Evolutionary conservation across 2,113 vertebrate genomes (phyloP), one percentile per base, ranked within the genome.

Genomic region (Seriola dumerili): DNA sequence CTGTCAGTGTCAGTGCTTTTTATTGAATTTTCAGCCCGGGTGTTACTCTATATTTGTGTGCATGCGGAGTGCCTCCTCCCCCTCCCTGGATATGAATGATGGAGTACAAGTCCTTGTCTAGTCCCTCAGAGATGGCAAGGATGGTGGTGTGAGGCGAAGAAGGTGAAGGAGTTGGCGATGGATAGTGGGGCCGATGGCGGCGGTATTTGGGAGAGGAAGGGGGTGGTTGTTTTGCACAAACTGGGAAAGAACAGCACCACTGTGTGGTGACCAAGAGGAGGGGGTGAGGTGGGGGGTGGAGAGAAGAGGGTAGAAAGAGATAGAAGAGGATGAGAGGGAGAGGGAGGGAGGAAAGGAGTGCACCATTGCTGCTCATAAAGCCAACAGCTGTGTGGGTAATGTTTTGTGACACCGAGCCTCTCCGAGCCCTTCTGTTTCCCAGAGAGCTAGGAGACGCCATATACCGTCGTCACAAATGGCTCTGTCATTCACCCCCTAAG

Each of bases 371-470:
- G 89, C 93, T 92, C 94, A 92, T 94, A 91, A 93, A 92, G 91
- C 91, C 90, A 94, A 92, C 94, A 94, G 93, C 92, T 94, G 92
- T 92, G 94, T 93, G 94, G 94, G 88, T 94, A 94, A 93, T 93
- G 92, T 93, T 93, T 93, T 94, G 92, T 94, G 93, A 95, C 94
- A 92, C 91, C 74, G 85, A 93, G 89, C 88, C 87, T 91, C 88
- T 92, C 89, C 78, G 90, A 92, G 92, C 89, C 92, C 94, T 94
- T 94, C 91, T 94, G 91, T 94, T 92, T 94, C 86, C 81, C 87
- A 85, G 92, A 91, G 88, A 91, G 88, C 92, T 80, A 63, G 93
- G 92, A 93, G 93, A 93, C 85, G 91, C 88, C 91, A 88, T 91
- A 93, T 93, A 94, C 93, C 83, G 83, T 92, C 91, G 90, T 91